phyloP scores from a whole-genome alignment of 2,113 vertebrate species.

The Galbula dea region DNA sequence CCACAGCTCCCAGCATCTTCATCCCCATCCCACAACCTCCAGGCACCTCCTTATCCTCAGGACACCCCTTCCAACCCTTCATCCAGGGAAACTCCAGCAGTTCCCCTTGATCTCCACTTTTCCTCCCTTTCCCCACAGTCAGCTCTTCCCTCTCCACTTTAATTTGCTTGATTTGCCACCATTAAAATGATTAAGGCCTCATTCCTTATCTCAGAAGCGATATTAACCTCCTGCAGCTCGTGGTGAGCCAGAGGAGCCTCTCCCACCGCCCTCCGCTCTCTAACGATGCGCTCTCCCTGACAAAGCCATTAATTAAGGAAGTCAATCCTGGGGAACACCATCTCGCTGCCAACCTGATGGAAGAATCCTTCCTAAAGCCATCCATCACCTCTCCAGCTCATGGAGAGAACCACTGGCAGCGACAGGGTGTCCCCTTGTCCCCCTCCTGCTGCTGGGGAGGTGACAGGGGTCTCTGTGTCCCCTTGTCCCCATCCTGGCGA shows the following conservation, averaged over 20 bases:
- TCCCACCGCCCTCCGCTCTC: neutral
- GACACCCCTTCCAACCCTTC: neutral
- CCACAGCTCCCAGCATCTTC: no score
- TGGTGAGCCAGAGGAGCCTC: neutral
- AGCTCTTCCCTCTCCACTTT: neutral
- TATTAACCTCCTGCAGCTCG: constrained; percentile 24
- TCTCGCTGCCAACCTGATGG: neutral
- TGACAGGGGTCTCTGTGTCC: neutral
- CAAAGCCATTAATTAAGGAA: constrained; percentile 1
- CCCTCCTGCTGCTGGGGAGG: neutral
- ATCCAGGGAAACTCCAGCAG: accelerated
- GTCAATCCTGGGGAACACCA: neutral
- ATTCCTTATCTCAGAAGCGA: neutral
- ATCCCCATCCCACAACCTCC: neutral
- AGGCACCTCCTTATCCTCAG: neutral
- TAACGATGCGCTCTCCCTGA: neutral
- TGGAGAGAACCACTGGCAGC: neutral
- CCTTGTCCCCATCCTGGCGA: no score
- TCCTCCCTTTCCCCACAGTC: neutral
- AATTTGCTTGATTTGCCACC: neutral
- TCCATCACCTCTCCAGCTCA: accelerated
- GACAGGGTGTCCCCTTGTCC: no score
- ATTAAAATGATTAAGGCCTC: constrained; percentile 1
- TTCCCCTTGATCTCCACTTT: neutral
- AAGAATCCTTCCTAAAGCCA: neutral